Conservation (phyloP, 2,888 invertebrate genomes). For the Meliscaeva auricollis region DNA sequence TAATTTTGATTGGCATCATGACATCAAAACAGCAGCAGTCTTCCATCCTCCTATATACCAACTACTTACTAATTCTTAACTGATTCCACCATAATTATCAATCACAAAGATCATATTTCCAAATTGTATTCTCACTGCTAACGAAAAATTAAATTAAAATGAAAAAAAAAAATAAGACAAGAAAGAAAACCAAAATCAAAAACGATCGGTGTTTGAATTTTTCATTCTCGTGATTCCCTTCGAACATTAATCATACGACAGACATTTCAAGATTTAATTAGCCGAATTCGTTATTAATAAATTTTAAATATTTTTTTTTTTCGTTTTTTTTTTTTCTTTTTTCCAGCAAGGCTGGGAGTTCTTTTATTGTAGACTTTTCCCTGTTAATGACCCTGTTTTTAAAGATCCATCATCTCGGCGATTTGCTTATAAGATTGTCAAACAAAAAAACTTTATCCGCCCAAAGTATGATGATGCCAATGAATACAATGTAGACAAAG, state of each 20-base stretch:
- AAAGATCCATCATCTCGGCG: slow-evolving; percentile 44
- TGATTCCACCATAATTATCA: slow-evolving; percentile 38
- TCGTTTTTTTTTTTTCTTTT: background rate
- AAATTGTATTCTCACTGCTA: background rate
- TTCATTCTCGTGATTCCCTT: slow-evolving; percentile 17
- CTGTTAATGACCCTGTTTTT: slow-evolving; percentile 41
- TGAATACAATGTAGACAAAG: slow-evolving; percentile 42
- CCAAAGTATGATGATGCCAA: slow-evolving; percentile 36
- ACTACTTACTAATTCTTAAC: background rate
- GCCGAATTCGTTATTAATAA: slow-evolving; percentile 70
- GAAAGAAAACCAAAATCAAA: slow-evolving; percentile 31
- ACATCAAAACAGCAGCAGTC: slow-evolving; percentile 53
- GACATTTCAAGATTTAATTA: slow-evolving; percentile 75
- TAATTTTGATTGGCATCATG: slow-evolving; percentile 65
- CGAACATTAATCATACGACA: slow-evolving; percentile 68
- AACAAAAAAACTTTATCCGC: slow-evolving; percentile 39
- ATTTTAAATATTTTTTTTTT: slow-evolving; percentile 21
- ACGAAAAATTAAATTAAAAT: background rate
- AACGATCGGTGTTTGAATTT: slow-evolving; percentile 42
- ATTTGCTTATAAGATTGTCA: slow-evolving; percentile 59
- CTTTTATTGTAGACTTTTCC: slow-evolving; percentile 3
- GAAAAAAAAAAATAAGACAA: background rate
- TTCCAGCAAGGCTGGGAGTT: background rate
- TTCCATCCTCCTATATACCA: background rate
- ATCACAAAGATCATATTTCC: slow-evolving; percentile 59